These are phyloP conservation scores for Lepidotrigona ventralis DNA, from an alignment of 1,140 invertebrate species.

Conservation along the genomic window DNA sequence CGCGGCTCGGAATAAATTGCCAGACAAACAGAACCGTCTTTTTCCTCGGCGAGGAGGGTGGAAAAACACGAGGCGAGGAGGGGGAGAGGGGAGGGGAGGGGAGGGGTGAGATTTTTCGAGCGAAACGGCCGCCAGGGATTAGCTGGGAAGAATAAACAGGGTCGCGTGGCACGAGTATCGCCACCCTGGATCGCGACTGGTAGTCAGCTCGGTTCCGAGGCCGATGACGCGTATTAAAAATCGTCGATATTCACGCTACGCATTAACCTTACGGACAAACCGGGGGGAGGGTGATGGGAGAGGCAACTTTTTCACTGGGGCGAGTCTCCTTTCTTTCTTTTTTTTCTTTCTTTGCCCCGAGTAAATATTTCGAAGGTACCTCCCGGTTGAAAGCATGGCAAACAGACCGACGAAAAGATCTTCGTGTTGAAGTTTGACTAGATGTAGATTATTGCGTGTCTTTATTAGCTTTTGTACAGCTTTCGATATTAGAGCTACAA, in stretches of 20 bases:
- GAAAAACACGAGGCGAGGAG: neutral
- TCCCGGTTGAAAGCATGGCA: too few species aligned
- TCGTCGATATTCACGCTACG: conserved; percentile 8
- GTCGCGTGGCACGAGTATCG: conserved; percentile 62
- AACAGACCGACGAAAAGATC: too few species aligned
- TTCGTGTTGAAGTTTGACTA: too few species aligned
- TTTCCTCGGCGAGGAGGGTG: neutral
- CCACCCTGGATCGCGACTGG: neutral
- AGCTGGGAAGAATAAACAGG: conserved; percentile 68
- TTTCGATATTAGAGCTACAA: too few species aligned
- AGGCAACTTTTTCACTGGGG: conserved; percentile 13
- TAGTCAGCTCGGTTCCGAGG: conserved; percentile 25
- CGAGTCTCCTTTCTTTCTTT: conserved; percentile 2
- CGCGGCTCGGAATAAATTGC: conserved; percentile 42
- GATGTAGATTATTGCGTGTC: too few species aligned
- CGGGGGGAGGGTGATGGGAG: neutral
- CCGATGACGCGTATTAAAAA: conserved; percentile 43
- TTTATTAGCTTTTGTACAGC: too few species aligned
- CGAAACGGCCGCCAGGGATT: conserved; percentile 47
- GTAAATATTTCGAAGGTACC: too few species aligned
- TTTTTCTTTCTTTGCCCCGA: too few species aligned
- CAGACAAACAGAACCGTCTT: conserved; percentile 36
- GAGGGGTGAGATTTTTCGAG: neutral
- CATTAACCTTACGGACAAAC: neutral
- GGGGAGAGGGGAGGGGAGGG: neutral